Evolutionary conservation across 2,888 invertebrate species (phyloP), one percentile per base, ranked within the genome.

Genomic region (Hemaris fuciformis): DNA sequence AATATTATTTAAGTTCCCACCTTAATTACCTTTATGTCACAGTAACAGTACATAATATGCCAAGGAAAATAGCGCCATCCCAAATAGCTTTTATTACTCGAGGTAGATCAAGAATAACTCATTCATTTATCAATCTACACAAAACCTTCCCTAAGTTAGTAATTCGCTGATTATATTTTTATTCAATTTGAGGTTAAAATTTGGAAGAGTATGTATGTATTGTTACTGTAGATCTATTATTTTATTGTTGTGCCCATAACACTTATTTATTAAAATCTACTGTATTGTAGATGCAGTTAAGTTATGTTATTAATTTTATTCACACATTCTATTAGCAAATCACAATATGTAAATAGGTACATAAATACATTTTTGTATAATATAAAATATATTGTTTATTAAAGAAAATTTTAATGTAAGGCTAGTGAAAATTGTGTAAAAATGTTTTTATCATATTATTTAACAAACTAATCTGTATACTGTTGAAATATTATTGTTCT

Each of bases 381-480:
- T 61, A 61, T n/a, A 6, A 69, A 62, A 70, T 22, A 38, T 7
- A 31, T 18, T 13, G 22, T 57, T 18, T 34, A 38, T 4, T 38
- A 64, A 64, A 61, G 69, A 68, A 66, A 71, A 70, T 69, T 63
- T 72, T 80, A 80, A 75, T 80, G 77, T 89, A 89, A 89, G 89
- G 89, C 89, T 89, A 89, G 89, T 90, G 89, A 90, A 80, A 82
- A 77, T 70, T 73, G 78, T 81, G 69, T 79, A 79, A 76, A 76
- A 66, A 73, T 60, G 18, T 41, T 38, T 48, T 22, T 34, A 48
- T 60, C 25, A 48, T 60, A 25, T 10, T 38, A 48, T 38, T 41
- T 53, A 34, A 60, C 53, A 41, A 48, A 60, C 48, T 41, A 60
- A 53, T 53, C 18, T 53, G 8, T 53, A 18, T 60, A 20, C 53